phyloP scores from a whole-genome alignment of 2,888 invertebrate genomes.

The Sarcophaga subvicina region DNA sequence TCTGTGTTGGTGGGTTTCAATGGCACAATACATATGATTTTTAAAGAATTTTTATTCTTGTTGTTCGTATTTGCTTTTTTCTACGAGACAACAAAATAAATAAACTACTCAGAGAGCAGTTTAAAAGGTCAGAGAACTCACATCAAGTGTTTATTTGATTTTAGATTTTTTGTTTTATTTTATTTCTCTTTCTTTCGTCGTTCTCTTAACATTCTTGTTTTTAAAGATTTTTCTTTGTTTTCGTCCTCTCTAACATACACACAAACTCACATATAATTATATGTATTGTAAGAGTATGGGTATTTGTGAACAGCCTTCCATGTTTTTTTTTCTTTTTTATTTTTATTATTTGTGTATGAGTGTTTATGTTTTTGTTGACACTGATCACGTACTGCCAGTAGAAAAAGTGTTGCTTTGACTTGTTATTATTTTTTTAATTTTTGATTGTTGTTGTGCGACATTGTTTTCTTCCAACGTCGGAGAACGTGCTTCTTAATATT shows the following conservation, averaged over 20 bases:
- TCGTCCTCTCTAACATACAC: too few species aligned
- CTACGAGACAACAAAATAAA: neutral
- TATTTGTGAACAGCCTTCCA: too few species aligned
- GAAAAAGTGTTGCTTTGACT: conserved; percentile 44
- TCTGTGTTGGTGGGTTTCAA: too few species aligned
- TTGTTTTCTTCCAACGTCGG: too few species aligned
- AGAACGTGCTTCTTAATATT: neutral
- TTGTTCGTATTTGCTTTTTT: neutral
- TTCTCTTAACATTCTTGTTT: conserved; percentile 15
- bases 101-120: neutral
- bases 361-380: conserved; percentile 49
- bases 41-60: neutral
- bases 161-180: neutral
- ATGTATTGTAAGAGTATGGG: too few species aligned
- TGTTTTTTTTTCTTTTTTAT: neutral
- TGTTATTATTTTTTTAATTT: conserved; percentile 23
- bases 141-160: conserved; percentile 44
- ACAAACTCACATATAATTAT: too few species aligned
- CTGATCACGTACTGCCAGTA: conserved; percentile 62
- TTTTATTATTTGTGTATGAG: neutral
- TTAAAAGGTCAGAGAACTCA: conserved; percentile 37
- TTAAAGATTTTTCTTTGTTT: neutral
- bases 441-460: too few species aligned
- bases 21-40: too few species aligned
- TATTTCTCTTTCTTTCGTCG: neutral